Base-by-base conservation (phyloP, 2,888 invertebrate genomes). In the Dryobotodes eremita region DNA sequence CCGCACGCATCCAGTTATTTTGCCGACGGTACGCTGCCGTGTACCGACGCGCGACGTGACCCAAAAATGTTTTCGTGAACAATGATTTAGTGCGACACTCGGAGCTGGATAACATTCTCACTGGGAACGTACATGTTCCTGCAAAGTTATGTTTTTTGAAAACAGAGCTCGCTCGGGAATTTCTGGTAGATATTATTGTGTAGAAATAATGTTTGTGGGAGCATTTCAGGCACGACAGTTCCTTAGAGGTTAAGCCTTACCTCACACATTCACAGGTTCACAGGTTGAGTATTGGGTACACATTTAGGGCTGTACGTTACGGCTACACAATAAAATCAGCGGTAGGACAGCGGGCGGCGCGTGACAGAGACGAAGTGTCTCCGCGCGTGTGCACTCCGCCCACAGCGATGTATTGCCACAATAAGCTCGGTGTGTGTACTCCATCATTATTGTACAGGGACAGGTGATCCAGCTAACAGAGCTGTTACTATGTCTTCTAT, bases 11-110 rank as follows among this genome's bases (percentile, higher is more conserved):
- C 53, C 70, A 57, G 17, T 65, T 78, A 57, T 76, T 73, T 71
- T 69, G 73, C 65, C 36, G 76, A 65, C 69, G 71, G 50, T 73
- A 66, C 72, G 11, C 36, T 53, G 42, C 36, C 36, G 36, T n/a
- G 46, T 36, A 31, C 73, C 61, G 46, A 85, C 75, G 78, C 62
- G 65, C 61, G 46, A 85, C 75, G 78, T 65, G 65, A 74, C 64
- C 57, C 48, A 69, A 75, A 73, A 74, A 76, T 75, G 46, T 84
- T 82, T 79, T 77, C 53, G 55, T 55, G 64, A 46, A 76, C 78
- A 69, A 78, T 78, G 75, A 75, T 84, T 78, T 71, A 82, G 64
- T 75, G 57, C 69, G 36, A 64, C 72, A 75, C 55, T 75, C 61
- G 20, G 31, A 53, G 64, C 55, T 20, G 64, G 57, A 62, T 61